Evolutionary conservation across 1,140 invertebrate species (phyloP).

Genomic region (Diprion similis): DNA sequence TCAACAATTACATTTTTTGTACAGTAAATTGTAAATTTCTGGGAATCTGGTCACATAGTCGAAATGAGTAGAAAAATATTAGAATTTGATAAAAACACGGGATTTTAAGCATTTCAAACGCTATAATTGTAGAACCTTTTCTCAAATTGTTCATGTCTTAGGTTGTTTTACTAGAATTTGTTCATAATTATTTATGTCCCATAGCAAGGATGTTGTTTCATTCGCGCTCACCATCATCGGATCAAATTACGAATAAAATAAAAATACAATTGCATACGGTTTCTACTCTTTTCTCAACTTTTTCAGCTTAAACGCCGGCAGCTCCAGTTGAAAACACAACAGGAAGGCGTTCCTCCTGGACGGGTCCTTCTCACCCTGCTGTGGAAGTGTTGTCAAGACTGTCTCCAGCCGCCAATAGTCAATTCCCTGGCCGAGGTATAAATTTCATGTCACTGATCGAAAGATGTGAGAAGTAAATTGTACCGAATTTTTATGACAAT

Average conservation of each 20-base stretch:
- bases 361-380: slow-evolving; percentile 79
- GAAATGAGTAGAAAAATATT: no score
- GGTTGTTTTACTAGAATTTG: slow-evolving; percentile 7
- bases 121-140: no score
- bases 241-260: neutral
- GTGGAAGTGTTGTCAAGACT: slow-evolving; percentile 85
- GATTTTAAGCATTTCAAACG: no score
- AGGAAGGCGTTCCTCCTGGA: slow-evolving; percentile 73
- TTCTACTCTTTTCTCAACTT: slow-evolving; percentile 23
- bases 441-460: slow-evolving; percentile 20
- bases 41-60: no score
- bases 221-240: neutral
- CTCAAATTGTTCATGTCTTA: neutral
- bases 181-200: neutral
- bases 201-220: neutral
- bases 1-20: no score
- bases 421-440: slow-evolving; percentile 78
- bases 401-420: slow-evolving; percentile 75
- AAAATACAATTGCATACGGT: neutral
- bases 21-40: no score
- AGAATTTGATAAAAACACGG: no score
- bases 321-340: slow-evolving; percentile 70
- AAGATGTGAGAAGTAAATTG: neutral
- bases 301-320: slow-evolving; percentile 74
- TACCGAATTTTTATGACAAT: no score